phyloP scores from a whole-genome alignment of 2,888 invertebrate species.

The Drosophila borborema region DNA sequence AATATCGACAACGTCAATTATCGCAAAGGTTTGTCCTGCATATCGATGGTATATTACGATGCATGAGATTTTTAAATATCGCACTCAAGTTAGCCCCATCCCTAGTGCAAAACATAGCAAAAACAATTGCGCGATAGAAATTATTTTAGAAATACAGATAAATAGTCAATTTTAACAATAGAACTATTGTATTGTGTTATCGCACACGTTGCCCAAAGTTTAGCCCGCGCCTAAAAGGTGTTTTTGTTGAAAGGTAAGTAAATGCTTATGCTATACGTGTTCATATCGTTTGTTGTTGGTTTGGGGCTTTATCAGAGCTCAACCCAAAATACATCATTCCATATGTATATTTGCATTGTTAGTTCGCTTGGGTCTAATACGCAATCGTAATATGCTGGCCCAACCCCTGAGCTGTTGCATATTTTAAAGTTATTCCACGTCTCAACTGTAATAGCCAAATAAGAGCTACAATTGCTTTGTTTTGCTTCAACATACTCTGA shows the following conservation, averaged over 20 bases:
- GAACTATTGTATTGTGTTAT: constrained; percentile 23
- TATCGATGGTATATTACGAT: constrained; percentile 7
- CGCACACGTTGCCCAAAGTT: constrained; percentile 22
- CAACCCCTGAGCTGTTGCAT: constrained; percentile 30
- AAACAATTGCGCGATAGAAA: constrained; percentile 77
- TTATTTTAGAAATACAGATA: constrained; percentile 58
- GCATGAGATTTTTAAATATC: constrained; percentile 16
- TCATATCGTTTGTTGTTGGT: constrained; percentile 73
- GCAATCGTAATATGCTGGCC: constrained; percentile 38
- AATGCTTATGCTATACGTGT: constrained; percentile 41
- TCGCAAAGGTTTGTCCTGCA: not conserved
- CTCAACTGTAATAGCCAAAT: constrained; percentile 9
- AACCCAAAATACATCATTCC: constrained; percentile 48
- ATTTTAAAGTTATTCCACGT: constrained; percentile 47
- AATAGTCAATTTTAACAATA: constrained; percentile 39
- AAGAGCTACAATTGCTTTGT: constrained; percentile 21
- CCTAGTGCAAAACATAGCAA: constrained; percentile 65
- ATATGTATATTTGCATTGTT: constrained; percentile 71
- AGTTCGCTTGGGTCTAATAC: constrained; percentile 38
- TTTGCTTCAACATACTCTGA: constrained; percentile 15
- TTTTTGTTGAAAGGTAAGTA: constrained; percentile 47
- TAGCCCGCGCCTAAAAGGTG: constrained; percentile 22
- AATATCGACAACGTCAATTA: not conserved
- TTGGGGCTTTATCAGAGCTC: constrained; percentile 63
- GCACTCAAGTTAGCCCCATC: constrained; percentile 27